Conservation (phyloP, 92 coral and sea anemone species). For the Siderastrea radians region DNA sequence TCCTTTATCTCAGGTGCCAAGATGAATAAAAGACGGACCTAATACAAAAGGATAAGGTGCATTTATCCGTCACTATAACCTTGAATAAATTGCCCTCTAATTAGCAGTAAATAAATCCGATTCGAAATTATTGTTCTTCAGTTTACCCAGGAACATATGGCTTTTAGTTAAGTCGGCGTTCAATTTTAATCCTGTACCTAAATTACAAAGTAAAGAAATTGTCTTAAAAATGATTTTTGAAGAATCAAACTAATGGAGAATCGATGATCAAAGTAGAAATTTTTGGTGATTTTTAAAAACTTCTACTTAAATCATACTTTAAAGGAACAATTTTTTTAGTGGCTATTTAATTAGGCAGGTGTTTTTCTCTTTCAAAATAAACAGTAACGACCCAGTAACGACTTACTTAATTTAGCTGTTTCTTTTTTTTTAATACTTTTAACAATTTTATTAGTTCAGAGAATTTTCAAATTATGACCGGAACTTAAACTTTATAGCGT, state of each 20-base stretch:
- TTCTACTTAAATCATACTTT: background rate
- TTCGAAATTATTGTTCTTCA: background rate
- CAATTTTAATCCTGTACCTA: background rate
- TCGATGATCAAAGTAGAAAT: background rate
- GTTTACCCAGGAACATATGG: background rate
- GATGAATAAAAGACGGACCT: background rate
- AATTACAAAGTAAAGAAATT: background rate
- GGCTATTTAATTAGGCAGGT: too few relatives aligned
- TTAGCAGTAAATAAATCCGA: background rate
- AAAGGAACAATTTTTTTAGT: too few relatives aligned
- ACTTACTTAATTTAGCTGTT: too few relatives aligned
- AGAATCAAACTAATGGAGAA: background rate
- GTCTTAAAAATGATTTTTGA: background rate
- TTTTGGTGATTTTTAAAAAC: background rate
- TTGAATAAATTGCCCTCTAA: background rate
- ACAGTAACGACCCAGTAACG: too few relatives aligned
- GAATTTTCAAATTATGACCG: too few relatives aligned
- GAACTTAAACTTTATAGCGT: too few relatives aligned
- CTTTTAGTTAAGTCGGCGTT: background rate
- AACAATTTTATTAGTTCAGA: too few relatives aligned
- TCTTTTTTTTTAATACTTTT: too few relatives aligned
- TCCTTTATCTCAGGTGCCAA: background rate
- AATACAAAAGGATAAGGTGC: background rate
- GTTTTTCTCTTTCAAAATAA: too few relatives aligned
- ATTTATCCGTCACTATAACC: background rate